Conservation (phyloP, 2,888 invertebrate genomes). For the Tipula unca region DNA sequence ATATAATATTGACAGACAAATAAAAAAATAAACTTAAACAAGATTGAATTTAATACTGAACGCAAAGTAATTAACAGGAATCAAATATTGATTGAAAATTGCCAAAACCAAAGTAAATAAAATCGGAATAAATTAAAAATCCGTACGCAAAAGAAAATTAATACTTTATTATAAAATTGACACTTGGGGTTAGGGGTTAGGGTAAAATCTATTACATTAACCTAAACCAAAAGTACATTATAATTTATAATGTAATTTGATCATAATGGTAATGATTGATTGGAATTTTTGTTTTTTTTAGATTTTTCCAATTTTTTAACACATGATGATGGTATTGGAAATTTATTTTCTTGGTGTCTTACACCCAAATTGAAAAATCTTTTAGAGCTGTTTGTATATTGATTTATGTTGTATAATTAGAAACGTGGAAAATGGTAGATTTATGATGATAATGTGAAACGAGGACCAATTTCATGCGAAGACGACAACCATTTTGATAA, state of each 20-base stretch:
- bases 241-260: background rate
- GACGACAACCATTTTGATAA: background rate
- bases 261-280: background rate
- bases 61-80: background rate
- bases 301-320: background rate
- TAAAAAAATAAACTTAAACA: too few relatives aligned
- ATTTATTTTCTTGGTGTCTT: background rate
- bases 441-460: background rate
- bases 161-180: background rate
- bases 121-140: background rate
- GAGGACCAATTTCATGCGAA: background rate
- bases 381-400: background rate
- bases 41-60: background rate
- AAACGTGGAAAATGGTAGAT: background rate
- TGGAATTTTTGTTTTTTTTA: background rate
- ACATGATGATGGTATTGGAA: background rate
- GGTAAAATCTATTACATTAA: background rate
- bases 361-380: background rate
- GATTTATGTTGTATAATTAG: background rate
- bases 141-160: background rate
- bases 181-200: background rate
- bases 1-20: too few relatives aligned
- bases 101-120: background rate
- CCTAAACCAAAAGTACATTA: background rate
- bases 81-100: background rate